These are phyloP conservation scores for Dasyornis broadbenti DNA, from an alignment of 2,113 vertebrate genomes.

Conservation along the genomic window DNA sequence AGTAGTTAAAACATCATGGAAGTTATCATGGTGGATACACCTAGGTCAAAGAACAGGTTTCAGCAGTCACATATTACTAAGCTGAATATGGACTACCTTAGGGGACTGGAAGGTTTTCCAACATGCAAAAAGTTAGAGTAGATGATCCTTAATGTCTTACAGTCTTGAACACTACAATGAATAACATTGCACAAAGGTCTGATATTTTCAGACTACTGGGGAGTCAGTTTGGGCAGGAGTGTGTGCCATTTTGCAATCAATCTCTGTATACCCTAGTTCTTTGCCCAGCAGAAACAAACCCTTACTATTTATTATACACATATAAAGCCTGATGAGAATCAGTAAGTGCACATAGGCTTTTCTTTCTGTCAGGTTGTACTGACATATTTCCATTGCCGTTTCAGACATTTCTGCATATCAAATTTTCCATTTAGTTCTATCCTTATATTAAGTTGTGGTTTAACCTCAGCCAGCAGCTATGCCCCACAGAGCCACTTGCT, in stretches of 20 bases:
- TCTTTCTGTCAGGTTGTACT: not conserved
- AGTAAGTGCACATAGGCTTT: not conserved
- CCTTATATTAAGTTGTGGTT: not conserved
- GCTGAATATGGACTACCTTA: not conserved
- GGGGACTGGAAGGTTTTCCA: not conserved
- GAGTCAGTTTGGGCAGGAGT: not conserved
- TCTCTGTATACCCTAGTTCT: not conserved
- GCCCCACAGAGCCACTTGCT: not conserved
- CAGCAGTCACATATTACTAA: not conserved
- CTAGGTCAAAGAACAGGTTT: not conserved
- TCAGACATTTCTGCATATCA: not conserved
- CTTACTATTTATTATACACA: not conserved
- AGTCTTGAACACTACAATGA: not conserved
- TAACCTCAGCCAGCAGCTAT: not conserved
- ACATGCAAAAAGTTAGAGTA: not conserved
- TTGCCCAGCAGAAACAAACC: not conserved
- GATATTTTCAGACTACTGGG: not conserved
- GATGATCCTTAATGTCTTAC: not conserved
- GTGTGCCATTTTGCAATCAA: not conserved
- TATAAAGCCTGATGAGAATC: not conserved
- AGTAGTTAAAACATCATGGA: not conserved
- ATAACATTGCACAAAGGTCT: not conserved
- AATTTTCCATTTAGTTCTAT: not conserved
- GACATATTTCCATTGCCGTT: not conserved
- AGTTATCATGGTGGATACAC: not conserved